Base-by-base conservation (phyloP, 2,113 vertebrate genomes). In the Phyllopteryx taeniolatus region DNA sequence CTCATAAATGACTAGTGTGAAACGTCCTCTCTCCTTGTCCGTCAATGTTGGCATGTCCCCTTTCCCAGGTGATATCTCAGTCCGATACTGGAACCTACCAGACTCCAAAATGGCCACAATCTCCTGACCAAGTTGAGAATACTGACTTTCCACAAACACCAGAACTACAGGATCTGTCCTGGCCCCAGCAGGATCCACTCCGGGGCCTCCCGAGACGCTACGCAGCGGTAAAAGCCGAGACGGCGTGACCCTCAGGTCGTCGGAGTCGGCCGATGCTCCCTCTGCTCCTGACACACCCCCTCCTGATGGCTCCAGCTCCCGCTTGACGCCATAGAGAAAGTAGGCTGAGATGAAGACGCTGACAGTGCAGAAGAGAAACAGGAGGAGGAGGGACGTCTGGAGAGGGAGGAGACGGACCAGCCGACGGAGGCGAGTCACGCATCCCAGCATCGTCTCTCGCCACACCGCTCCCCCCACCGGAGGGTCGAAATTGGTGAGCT, bases 31-130 rank as follows among this genome's bases (percentile, higher is more conserved):
- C 86, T 97, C 96, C 82, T 96, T 95, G 89, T 97, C 96, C 0
- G 96, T 99, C 82, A 99, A 81, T 0, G 97, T 98, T 80, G 97
- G 97, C 97, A 99, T 98, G 89, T 99, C 97, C 14, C 97, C 97
- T 82, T 99, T 98, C 27, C 96, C 97, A 0, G 97, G 96, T 2
- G 97, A 97, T 0, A 98, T 98, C 88, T 99, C 97, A 0, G 94
- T 97, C 82, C 94, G 95, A 86, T 99, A 99, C 77, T 93, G 96
- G 88, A 99, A 99, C 60, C 95, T 93, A 44, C 96, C 96, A 0
- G 96, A 98, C 90, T 99, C 97, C 91, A 99, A 86, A 85, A 99
- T 96, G 82, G 97, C 97, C 87, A 99, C 95, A 0, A 99, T 98
- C 86, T 99, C 97, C 91, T 99, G 97, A 68, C 97, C 97, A 85